A percentile compares a stretch with the other conserved stretches of the same genome.
Conservation (phyloP, 1,140 invertebrate species). For the Drosophila kurseongensis region DNA sequence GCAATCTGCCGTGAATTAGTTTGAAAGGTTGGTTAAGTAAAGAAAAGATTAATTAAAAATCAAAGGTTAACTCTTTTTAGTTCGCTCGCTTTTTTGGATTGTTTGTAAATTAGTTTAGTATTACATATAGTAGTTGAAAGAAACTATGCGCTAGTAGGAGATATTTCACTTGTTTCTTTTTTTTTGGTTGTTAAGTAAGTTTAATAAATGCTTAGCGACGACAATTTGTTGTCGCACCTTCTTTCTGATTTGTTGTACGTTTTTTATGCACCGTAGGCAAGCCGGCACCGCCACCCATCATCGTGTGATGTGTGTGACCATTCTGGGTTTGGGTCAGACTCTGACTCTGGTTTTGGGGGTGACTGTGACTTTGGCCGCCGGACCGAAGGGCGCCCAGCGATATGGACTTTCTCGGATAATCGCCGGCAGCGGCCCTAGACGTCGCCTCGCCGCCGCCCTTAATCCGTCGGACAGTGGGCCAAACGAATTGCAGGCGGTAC, state of each 20-base stretch:
- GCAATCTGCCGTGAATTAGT: conserved; percentile 29
- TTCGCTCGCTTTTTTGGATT: conserved; percentile 51
- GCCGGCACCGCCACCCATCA: conserved; percentile 66
- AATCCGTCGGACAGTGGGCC: conserved; percentile 89
- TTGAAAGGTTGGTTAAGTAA: conserved; percentile 51
- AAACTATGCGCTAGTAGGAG: conserved; percentile 78
- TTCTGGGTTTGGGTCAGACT: conserved; percentile 64
- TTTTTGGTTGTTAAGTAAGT: conserved; percentile 48
- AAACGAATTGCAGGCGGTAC: conserved; percentile 94
- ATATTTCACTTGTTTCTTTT: conserved; percentile 43
- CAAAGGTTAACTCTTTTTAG: conserved; percentile 63
- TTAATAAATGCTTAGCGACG: conserved; percentile 81
- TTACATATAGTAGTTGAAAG: conserved; percentile 61
- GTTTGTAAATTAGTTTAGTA: conserved; percentile 66
- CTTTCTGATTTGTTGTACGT: conserved; percentile 85
- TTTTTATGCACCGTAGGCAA: conserved; percentile 86
- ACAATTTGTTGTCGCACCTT: conserved; percentile 85
- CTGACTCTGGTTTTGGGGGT: conserved; percentile 85
- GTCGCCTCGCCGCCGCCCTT: conserved; percentile 84
- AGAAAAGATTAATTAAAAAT: conserved; percentile 57
- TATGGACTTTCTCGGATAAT: conserved; percentile 91
- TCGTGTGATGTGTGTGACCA: conserved; percentile 72
- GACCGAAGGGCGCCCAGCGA: conserved; percentile 94
- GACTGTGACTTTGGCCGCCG: conserved; percentile 86
- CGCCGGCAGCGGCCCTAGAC: conserved; percentile 83